These are phyloP conservation scores for Himalopsyche tibetana DNA, from an alignment of 2,888 invertebrate genomes.

Conservation along the genomic window DNA sequence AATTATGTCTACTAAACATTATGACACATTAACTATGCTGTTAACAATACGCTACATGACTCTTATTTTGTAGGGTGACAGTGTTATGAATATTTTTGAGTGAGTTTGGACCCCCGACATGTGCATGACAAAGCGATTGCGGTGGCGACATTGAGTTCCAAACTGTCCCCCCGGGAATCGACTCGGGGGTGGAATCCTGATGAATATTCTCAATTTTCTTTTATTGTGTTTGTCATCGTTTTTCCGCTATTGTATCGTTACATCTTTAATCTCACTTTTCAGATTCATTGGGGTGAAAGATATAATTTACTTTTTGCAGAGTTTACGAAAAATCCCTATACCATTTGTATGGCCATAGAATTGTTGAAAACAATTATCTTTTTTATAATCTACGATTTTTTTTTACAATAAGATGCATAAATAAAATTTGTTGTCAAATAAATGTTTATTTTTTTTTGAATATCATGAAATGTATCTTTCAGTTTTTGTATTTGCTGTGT, in stretches of 20 bases:
- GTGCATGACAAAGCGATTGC: slow-evolving; percentile 39
- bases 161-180: slow-evolving; percentile 54
- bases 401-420: too few relatives aligned
- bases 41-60: neutral
- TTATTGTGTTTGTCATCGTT: slow-evolving; percentile 61
- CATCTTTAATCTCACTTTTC: slow-evolving; percentile 55
- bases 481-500: too few relatives aligned
- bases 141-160: slow-evolving; percentile 49
- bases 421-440: too few relatives aligned
- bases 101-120: slow-evolving; percentile 33
- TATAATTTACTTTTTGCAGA: slow-evolving; percentile 50
- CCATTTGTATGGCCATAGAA: neutral
- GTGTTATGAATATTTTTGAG: slow-evolving; percentile 45
- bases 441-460: too few relatives aligned
- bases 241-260: slow-evolving; percentile 53
- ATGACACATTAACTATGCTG: too few relatives aligned
- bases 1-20: too few relatives aligned
- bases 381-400: neutral
- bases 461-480: too few relatives aligned
- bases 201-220: slow-evolving; percentile 58
- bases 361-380: neutral
- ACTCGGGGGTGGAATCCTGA: slow-evolving; percentile 50
- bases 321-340: neutral
- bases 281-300: slow-evolving; percentile 41
- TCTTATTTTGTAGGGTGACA: neutral